Conservation (phyloP, 2,888 invertebrate species). For the Brachylomia viminalis region DNA sequence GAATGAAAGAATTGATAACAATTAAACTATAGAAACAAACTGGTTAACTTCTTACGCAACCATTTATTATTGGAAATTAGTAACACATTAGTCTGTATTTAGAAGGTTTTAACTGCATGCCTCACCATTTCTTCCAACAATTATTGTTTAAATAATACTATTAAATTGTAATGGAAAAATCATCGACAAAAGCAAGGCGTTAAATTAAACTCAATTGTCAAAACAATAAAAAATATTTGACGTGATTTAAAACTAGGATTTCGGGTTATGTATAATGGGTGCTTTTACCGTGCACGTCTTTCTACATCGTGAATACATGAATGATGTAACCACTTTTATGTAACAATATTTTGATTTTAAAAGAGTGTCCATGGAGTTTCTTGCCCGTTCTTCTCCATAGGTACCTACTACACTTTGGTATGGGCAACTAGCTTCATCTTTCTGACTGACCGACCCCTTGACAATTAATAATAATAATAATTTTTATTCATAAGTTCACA, state of each 20-base stretch:
- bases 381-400: too few species aligned
- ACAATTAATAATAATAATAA: too few species aligned
- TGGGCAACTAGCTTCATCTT: too few species aligned
- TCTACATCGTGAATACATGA: too few species aligned
- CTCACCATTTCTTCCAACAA: not conserved
- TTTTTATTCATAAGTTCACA: too few species aligned
- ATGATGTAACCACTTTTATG: too few species aligned
- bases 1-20: conserved; percentile 20
- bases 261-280: not conserved
- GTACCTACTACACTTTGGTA: too few species aligned
- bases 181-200: not conserved
- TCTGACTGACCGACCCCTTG: too few species aligned
- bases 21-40: conserved; percentile 3
- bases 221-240: not conserved
- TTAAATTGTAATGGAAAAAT: not conserved
- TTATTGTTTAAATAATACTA: not conserved
- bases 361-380: too few species aligned
- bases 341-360: too few species aligned
- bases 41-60: not conserved
- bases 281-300: too few species aligned
- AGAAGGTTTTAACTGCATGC: not conserved
- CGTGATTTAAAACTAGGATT: not conserved
- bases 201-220: not conserved
- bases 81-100: not conserved
- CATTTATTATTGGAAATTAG: not conserved